Base-by-base conservation (phyloP, 2,888 invertebrate genomes). In the Cheilosia pagana region DNA sequence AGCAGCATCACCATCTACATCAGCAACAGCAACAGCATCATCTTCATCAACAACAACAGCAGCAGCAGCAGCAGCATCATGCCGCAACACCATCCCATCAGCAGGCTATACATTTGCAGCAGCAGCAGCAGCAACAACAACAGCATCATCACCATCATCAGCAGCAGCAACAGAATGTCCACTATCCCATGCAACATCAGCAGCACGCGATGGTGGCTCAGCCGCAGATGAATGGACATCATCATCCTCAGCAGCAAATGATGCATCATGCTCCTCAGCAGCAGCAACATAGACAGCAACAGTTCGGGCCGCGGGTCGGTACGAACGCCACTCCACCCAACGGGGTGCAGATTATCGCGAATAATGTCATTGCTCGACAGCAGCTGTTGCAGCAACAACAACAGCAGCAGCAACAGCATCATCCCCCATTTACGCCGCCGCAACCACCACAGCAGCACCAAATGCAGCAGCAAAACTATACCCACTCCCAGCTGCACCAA, bases 261-360 rank as follows among this genome's bases (percentile, higher is more conserved):
- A 71, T 75, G 53, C 81, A 77, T 48, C 77, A 81, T 70, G 60
- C 43, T 43, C 21, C 71, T 28, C 72, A 74, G 28, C 86, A 65
- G 23, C 81, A 79, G 55, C 76, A 76, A 53, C 83, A 76, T 41
- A 75, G 85, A 39, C 90, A 88, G 62, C 81, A 81, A 82, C 72
- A 87, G n/a, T 87, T 86, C 68, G 75, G 87, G 39, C 88, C 90
- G 82, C 89, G 91, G 81, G 92, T 94, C 82, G 87, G 88, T 41
- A 45, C 82, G 68, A 85, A 78, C 48, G 19, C 60, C 25, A 88
- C 87, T 87, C 88, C 87, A 87, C 88, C 87, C 87, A 88, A 88
- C 88, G 89, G 87, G 87, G 88, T 88, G 86, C 88, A 81, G 70
- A 86, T 60, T 63, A 60, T 82, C 10, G 81, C 82, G 6, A 85